Percentiles rank a stretch among this genome's conserved stretches.
Evolutionary conservation across 2,888 invertebrate genomes (phyloP).

Genomic region (Zele albiditarsus): DNA sequence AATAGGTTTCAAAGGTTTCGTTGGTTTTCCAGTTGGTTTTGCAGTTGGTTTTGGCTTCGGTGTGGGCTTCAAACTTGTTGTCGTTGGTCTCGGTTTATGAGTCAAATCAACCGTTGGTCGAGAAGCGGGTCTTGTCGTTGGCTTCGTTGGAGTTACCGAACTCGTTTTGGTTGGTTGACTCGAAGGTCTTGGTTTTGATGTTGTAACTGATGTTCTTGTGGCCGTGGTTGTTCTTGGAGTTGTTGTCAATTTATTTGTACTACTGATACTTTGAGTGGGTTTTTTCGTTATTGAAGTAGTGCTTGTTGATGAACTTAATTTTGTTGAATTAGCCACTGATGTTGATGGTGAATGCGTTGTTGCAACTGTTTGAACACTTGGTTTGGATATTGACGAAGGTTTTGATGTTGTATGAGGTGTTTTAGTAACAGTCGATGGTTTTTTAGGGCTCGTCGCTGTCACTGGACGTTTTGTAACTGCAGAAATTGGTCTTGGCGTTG

Average conservation of each 20-base stretch:
- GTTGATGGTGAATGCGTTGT: conserved; percentile 42
- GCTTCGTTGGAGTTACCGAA: conserved; percentile 51
- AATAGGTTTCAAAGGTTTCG: conserved; percentile 43
- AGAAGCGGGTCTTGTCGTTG: conserved; percentile 50
- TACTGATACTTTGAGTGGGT: conserved; percentile 51
- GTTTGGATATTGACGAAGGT: conserved; percentile 51
- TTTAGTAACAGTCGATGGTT: conserved; percentile 45
- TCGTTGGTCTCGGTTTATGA: neutral
- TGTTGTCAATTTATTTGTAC: conserved; percentile 37
- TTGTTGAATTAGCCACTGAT: conserved; percentile 45
- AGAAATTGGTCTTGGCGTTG: conserved; percentile 40
- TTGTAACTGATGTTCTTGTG: conserved; percentile 45
- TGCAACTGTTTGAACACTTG: conserved; percentile 43
- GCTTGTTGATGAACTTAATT: conserved; percentile 48
- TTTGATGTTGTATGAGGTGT: conserved; percentile 51
- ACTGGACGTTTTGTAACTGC: conserved; percentile 18
- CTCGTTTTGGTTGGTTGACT: conserved; percentile 40
- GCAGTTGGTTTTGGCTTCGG: conserved; percentile 25
- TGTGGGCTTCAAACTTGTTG: conserved; percentile 1
- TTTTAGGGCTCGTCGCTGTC: conserved; percentile 59
- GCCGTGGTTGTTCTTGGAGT: conserved; percentile 42
- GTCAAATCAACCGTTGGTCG: neutral
- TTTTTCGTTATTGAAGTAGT: conserved; percentile 37
- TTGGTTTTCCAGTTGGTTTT: conserved; percentile 34
- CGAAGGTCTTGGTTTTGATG: conserved; percentile 50